These are phyloP conservation scores for Lepidurus couesii DNA, from an alignment of 1,140 invertebrate species.

Conservation along the genomic window DNA sequence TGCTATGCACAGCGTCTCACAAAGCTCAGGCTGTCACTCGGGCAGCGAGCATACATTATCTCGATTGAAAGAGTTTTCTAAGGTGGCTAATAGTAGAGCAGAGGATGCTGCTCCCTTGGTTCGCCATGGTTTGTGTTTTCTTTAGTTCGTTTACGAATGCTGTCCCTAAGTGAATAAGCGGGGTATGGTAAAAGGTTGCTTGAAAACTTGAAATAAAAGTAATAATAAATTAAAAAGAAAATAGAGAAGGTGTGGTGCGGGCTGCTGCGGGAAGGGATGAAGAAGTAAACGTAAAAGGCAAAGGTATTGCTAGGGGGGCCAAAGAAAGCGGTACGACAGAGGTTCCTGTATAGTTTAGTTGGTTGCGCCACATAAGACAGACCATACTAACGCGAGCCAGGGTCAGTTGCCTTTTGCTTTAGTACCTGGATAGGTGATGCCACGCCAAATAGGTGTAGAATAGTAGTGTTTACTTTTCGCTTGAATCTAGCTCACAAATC, in stretches of 20 bases:
- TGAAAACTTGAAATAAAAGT: too few relatives aligned
- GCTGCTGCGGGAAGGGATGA: not conserved
- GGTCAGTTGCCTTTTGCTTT: conserved; percentile 3
- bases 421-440: conserved; percentile 13
- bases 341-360: not conserved
- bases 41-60: too few relatives aligned
- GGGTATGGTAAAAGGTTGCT: too few relatives aligned
- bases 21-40: too few relatives aligned
- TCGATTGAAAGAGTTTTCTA: too few relatives aligned
- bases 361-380: conserved; percentile 16
- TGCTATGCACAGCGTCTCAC: too few relatives aligned
- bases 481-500: not conserved
- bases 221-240: not conserved
- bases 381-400: conserved; percentile 6
- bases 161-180: too few relatives aligned
- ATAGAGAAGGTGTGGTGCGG: conserved; percentile 6
- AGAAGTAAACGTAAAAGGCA: not conserved
- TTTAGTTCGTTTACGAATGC: too few relatives aligned
- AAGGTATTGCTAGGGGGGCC: not conserved
- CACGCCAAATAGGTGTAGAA: not conserved
- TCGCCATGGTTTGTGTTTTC: too few relatives aligned
- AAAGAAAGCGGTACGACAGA: conserved; percentile 7
- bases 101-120: too few relatives aligned
- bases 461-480: not conserved
- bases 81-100: too few relatives aligned